phyloP scores from a whole-genome alignment of 64 coral and sea anemone species.

The Stichodactyla helianthus region DNA sequence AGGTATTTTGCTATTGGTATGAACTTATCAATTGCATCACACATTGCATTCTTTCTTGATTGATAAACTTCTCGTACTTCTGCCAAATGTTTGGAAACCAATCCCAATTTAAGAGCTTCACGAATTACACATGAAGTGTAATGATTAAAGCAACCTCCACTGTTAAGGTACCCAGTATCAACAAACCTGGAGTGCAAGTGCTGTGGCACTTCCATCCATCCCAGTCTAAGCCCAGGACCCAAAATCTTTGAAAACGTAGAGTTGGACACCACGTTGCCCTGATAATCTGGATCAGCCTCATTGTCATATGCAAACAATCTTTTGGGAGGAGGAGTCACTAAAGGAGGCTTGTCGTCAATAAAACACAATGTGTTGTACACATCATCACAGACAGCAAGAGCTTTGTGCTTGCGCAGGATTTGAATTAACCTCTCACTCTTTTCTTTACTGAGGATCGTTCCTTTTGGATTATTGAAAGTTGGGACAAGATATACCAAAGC shows the following conservation, averaged over 20 bases:
- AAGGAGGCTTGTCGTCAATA: conserved; percentile 46
- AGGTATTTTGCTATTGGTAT: conserved; percentile 50
- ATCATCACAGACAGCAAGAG: conserved; percentile 80
- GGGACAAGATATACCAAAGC: conserved; percentile 70
- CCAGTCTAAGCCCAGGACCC: conserved; percentile 78
- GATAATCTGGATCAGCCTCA: conserved; percentile 81
- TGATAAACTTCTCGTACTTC: conserved; percentile 30
- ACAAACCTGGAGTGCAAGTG: conserved; percentile 24
- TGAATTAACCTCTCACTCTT: conserved; percentile 51
- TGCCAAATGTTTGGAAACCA: conserved; percentile 53
- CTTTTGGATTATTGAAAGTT: conserved; percentile 82
- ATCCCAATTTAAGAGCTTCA: conserved; percentile 56
- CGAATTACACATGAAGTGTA: conserved; percentile 68
- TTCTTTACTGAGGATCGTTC: conserved; percentile 43
- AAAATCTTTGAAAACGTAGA: conserved; percentile 78
- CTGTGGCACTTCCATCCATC: conserved; percentile 78
- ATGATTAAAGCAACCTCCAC: conserved; percentile 87
- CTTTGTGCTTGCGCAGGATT: conserved; percentile 77
- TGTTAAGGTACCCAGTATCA: conserved; percentile 26
- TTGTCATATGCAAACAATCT: conserved; percentile 67
- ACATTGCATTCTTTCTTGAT: conserved; percentile 57
- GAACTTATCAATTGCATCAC: conserved; percentile 67
- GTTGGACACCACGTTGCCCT: conserved; percentile 89
- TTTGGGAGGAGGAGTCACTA: conserved; percentile 34
- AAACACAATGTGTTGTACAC: conserved; percentile 75